These are phyloP conservation scores for Zapornia atra DNA, from an alignment of 2,113 vertebrate species.

Conservation along the genomic window DNA sequence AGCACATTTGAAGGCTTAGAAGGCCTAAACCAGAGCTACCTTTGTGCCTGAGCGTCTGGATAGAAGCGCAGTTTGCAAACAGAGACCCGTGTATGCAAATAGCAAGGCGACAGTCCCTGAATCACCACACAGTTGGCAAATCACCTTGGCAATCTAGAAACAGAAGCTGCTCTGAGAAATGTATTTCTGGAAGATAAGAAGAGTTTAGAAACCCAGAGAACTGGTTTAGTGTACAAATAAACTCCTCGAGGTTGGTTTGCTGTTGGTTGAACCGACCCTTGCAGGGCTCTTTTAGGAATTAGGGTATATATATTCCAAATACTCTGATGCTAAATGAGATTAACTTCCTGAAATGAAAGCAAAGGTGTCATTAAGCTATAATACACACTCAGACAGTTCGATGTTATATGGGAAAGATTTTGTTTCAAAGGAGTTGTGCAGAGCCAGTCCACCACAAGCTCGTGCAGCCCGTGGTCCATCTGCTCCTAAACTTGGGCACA, in stretches of 20 bases:
- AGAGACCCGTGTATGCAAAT: neutral
- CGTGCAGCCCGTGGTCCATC: rapidly evolving
- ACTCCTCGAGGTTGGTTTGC: neutral
- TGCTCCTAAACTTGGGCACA: neutral
- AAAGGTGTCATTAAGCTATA: neutral
- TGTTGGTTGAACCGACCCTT: neutral
- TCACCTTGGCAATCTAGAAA: neutral
- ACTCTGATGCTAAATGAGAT: neutral
- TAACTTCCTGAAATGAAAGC: neutral
- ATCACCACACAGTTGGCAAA: neutral
- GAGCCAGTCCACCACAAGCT: neutral
- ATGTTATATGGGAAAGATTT: neutral
- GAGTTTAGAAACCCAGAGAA: neutral
- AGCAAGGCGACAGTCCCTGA: neutral
- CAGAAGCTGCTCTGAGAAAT: neutral
- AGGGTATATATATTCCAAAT: neutral
- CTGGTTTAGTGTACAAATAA: neutral
- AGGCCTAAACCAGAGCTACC: neutral
- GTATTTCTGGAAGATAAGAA: neutral
- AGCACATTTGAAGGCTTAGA: neutral
- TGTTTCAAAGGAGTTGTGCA: neutral
- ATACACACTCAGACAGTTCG: neutral
- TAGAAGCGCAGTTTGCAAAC: neutral
- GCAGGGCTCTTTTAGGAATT: neutral
- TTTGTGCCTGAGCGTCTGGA: neutral